Conservation (phyloP, 2,888 invertebrate genomes). For the Volucella bombylans region DNA sequence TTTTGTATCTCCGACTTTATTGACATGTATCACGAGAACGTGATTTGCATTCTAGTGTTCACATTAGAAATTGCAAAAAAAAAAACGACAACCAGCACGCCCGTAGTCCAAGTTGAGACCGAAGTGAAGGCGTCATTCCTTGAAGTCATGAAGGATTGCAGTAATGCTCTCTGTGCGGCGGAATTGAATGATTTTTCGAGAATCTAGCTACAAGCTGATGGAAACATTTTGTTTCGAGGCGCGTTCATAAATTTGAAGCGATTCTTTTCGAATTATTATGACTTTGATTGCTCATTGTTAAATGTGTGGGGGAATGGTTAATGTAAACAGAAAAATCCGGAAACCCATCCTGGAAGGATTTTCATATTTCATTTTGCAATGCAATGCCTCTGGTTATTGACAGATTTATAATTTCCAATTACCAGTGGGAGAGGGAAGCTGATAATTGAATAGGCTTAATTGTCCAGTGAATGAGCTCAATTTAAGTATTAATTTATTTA, state of each 20-base stretch:
- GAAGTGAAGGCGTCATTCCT: slow-evolving; percentile 9
- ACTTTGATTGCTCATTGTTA: background rate
- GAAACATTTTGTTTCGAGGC: background rate
- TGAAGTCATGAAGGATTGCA: slow-evolving; percentile 19
- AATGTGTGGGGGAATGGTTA: too few relatives aligned
- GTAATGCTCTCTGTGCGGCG: slow-evolving; percentile 7
- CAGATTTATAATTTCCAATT: too few relatives aligned
- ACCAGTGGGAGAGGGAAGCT: too few relatives aligned
- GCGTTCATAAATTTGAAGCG: background rate
- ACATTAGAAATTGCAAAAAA: slow-evolving; percentile 50
- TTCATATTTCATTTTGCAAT: too few relatives aligned
- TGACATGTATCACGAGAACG: slow-evolving; percentile 69
- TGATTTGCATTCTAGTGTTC: slow-evolving; percentile 58
- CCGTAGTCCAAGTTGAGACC: background rate
- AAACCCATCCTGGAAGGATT: too few relatives aligned
- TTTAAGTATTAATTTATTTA: too few relatives aligned
- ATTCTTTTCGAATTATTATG: background rate
- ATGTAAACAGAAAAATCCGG: too few relatives aligned
- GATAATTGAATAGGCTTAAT: too few relatives aligned
- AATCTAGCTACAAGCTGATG: background rate
- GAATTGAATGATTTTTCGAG: slow-evolving; percentile 11
- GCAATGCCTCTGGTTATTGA: too few relatives aligned
- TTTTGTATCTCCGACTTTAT: slow-evolving; percentile 45
- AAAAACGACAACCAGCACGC: slow-evolving; percentile 2
- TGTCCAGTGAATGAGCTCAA: too few relatives aligned